Percentiles rank a stretch among this genome's conserved stretches.
Conservation (phyloP, 2,797 vertebrate genomes). For the Chaenodraco wilsoni region DNA sequence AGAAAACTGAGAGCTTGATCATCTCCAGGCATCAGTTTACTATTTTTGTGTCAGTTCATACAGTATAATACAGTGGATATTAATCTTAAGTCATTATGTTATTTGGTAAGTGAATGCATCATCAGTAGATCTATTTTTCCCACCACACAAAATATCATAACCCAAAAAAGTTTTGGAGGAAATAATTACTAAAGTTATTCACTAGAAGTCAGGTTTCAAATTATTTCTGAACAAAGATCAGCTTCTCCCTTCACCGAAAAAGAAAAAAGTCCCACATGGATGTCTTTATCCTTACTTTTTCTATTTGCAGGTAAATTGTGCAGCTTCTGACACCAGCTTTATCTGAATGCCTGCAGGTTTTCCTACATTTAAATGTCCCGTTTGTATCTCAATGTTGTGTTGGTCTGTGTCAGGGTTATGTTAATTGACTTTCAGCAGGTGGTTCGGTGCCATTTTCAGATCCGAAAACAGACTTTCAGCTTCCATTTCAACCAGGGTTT, state of each 20-base stretch:
- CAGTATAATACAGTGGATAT: background rate
- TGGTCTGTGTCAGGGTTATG: conserved; percentile 81
- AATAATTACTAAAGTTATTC: conserved; percentile 41
- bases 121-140: background rate
- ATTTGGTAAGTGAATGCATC: background rate
- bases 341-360: conserved; percentile 85
- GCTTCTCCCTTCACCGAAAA: conserved; percentile 50
- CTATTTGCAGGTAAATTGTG: conserved; percentile 83
- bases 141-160: conserved; percentile 3
- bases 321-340: conserved; percentile 78
- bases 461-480: conserved; percentile 63
- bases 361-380: conserved; percentile 81
- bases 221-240: conserved; percentile 62
- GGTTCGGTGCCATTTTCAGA: conserved; percentile 75
- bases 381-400: conserved; percentile 81
- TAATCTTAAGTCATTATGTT: background rate
- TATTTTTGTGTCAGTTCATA: background rate
- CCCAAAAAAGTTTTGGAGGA: conserved; percentile 53
- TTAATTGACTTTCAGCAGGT: conserved; percentile 87
- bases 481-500: conserved; percentile 49
- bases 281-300: conserved; percentile 78
- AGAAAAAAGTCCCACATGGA: conserved; percentile 53
- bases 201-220: conserved; percentile 56
- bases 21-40: conserved; percentile 5
- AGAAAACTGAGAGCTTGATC: conserved; percentile 24